Conservation (phyloP, 2,113 vertebrate species). For the Grammomys dolichurus region DNA sequence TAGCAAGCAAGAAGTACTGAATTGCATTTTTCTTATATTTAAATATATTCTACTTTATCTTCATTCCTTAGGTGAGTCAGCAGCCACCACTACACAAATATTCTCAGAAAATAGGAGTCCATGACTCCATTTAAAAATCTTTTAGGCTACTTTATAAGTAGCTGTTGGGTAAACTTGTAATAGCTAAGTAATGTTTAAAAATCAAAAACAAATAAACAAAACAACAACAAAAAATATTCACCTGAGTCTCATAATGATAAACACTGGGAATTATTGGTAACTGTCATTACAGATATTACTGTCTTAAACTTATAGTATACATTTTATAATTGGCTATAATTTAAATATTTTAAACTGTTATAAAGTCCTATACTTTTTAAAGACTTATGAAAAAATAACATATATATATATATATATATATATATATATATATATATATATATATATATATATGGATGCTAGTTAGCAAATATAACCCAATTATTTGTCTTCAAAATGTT, state of each 20-base stretch:
- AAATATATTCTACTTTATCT: neutral
- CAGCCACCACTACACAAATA: neutral
- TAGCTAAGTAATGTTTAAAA: neutral
- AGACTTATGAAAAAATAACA: neutral
- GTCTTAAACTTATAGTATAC: neutral
- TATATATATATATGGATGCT: neutral
- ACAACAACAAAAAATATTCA: no score
- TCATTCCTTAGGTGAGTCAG: neutral
- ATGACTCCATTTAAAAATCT: neutral
- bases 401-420: no score
- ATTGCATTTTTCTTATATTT: neutral
- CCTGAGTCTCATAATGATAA: neutral
- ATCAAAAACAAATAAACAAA: neutral
- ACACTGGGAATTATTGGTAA: neutral
- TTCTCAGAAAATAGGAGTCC: neutral
- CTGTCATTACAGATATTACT: neutral
- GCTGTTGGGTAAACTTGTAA: neutral
- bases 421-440: no score
- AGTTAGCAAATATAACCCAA: neutral
- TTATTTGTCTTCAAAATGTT: neutral
- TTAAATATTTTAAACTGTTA: neutral
- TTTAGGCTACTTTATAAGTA: neutral
- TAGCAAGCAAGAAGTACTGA: no score
- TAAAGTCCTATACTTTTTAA: neutral
- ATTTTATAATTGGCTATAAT: neutral